Base-by-base conservation (phyloP, 1,140 invertebrate genomes). In the Bathynomus jamesi region DNA sequence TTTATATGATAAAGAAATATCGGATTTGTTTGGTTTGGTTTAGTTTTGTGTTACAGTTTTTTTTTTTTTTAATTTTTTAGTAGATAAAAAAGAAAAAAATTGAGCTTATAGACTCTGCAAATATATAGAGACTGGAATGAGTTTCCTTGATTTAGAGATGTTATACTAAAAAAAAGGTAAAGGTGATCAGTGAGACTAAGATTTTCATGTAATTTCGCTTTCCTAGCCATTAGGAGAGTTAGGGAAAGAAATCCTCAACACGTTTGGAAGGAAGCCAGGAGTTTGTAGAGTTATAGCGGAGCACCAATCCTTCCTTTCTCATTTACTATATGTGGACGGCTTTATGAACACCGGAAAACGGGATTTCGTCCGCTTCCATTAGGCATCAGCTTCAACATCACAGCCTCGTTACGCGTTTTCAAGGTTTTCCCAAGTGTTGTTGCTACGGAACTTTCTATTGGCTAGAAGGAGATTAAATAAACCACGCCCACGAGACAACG, bases 321-420 rank as follows among this genome's bases (percentile, higher is more conserved):
- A 17, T 53, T 17, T 21, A 17, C 13, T 53, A 53, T 53, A 53
- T 53, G 40, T 17, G 40, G 40, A 53, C 40, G 13, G 40, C 40
- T 53, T 53, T 53, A 53, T 53, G 40, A 53, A 53, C 40, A 53
- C 40, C 40, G 40, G 40, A 53, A 53, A 53, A 53, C 40, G 40
- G 11, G 40, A 53, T 53, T 53, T 53, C 40, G 40, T 21, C 21
- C 21, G 40, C 40, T 53, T 53, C 40, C 40, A 53, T 53, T 53
- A 53, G 40, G 40, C 40, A 53, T 53, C 40, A 53, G 40, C 40
- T 53, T 53, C 40, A 53, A 53, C 40, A 53, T 53, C 40, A 53
- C 40, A 53, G 21, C n/a, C 40, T 53, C 40, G 40, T 53, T 21
- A 53, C 21, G 40, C 13, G 13, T 53, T 53, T 53, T 53, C n/a